Percentiles rank a stretch among this genome's conserved stretches.
These are phyloP conservation scores for Drosophila koepferae DNA, from an alignment of 2,888 invertebrate genomes.

Conservation along the genomic window DNA sequence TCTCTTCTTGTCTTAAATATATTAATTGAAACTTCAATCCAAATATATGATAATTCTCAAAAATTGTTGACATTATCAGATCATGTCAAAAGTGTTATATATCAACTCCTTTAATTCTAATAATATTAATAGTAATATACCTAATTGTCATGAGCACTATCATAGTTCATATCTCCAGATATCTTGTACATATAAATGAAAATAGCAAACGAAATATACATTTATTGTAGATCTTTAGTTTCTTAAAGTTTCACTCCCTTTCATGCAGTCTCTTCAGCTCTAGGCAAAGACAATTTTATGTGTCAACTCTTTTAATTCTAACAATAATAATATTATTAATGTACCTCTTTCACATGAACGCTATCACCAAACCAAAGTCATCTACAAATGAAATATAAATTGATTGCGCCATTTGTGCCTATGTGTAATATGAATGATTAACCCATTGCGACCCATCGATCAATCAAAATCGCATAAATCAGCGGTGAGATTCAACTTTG, in stretches of 20 bases:
- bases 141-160: too few relatives aligned
- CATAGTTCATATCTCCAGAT: too few relatives aligned
- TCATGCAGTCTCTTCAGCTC: not conserved
- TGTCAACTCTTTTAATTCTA: not conserved
- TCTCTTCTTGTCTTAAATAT: not conserved
- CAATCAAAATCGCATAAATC: constrained; percentile 69
- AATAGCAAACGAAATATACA: too few relatives aligned
- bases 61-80: not conserved
- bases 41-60: not conserved
- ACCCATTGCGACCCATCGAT: constrained; percentile 13
- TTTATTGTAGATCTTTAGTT: too few relatives aligned
- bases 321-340: too few relatives aligned
- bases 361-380: not conserved
- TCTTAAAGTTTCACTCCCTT: not conserved
- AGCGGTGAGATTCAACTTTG: constrained; percentile 25
- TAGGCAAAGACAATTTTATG: too few relatives aligned
- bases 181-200: too few relatives aligned
- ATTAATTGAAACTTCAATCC: not conserved
- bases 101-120: too few relatives aligned
- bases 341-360: not conserved
- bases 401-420: constrained; percentile 10
- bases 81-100: not conserved
- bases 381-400: constrained; percentile 35
- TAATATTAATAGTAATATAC: too few relatives aligned
- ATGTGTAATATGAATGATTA: constrained; percentile 16